Base-by-base conservation (phyloP, 2,797 vertebrate species). In the Anguilla megastoma region DNA sequence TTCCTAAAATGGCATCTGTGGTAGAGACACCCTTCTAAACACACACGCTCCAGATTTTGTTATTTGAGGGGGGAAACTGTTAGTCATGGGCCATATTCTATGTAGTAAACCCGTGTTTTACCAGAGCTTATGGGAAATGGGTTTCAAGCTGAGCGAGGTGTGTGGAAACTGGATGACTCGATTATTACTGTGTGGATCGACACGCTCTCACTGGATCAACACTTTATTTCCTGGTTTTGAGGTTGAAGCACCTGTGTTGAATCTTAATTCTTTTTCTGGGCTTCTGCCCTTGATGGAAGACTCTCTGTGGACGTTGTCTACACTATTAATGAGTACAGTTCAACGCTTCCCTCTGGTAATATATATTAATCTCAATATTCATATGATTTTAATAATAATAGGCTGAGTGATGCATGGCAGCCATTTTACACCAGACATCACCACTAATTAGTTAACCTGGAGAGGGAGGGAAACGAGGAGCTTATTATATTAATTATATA, bases 1-100 rank as follows among this genome's bases (percentile, higher is more conserved):
- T 50, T 85, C 54, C 83, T 54, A 86, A 86, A 85, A 54, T 12
- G 63, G 76, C 69, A 76, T 86, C 86, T 79, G 86, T 83, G 86
- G 54, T 18, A 21, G 50, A 56, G 60, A 60, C 52, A 30, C 27
- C 33, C 56, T 45, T 83, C 18, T 60, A n/a, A 2, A 16, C 21
- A 82, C 18, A 48, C 21, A 27, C 10, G 41, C 36, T 50, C 10
- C 6, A 80, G 4, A 48, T 24, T 48, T 9, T n/a, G 4, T 80
- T n/a, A 48, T 80, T 80, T 8, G 76, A 48, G 76, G 24, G n/a
- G 36, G 21, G 16, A 80, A 21, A 80, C 45, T 76, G 14, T 80
- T 48, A 8, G 36, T n/a, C 24, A 21, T 80, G 24, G 6, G 24
- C 45, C 24, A 9, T 48, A 80, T 45, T 21, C 36, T 18, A 18